phyloP scores from a whole-genome alignment of 1,140 invertebrate genomes.

The Heterodera carotae region DNA sequence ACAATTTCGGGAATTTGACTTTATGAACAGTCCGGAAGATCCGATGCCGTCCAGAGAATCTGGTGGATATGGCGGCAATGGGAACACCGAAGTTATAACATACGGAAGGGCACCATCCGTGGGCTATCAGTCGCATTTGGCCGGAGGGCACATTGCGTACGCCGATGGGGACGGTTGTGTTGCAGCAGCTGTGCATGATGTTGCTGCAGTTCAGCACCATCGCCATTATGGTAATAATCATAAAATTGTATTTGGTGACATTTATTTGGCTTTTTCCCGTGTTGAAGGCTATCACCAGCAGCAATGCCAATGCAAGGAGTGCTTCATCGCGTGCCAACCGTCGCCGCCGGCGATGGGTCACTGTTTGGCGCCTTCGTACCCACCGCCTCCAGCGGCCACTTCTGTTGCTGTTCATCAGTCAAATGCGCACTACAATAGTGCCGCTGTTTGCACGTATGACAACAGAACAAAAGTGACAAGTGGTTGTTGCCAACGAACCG shows the following conservation, averaged over 20 bases:
- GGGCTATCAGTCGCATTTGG: neutral
- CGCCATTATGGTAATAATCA: neutral
- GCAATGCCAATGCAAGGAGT: constrained; percentile 9
- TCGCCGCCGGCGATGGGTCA: neutral
- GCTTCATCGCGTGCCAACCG: neutral
- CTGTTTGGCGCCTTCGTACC: neutral
- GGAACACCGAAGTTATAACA: too few species aligned
- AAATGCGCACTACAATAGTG: neutral
- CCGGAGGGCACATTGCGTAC: neutral
- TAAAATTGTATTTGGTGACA: too few species aligned
- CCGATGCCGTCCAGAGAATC: neutral
- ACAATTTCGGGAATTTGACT: neutral
- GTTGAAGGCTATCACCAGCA: constrained; percentile 14
- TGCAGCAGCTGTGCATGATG: neutral
- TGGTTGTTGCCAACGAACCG: neutral
- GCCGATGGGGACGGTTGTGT: neutral
- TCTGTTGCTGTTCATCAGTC: neutral
- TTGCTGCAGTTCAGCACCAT: neutral
- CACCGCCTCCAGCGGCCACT: neutral
- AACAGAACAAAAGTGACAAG: neutral
- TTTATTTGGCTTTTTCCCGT: neutral
- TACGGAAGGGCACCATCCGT: neutral
- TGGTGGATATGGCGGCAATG: neutral
- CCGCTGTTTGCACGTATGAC: neutral
- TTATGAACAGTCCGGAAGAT: constrained; percentile 1